Evolutionary conservation across 2,113 vertebrate species (phyloP), one percentile per base, ranked within the genome.

Genomic region (Australoheros scitulus): DNA sequence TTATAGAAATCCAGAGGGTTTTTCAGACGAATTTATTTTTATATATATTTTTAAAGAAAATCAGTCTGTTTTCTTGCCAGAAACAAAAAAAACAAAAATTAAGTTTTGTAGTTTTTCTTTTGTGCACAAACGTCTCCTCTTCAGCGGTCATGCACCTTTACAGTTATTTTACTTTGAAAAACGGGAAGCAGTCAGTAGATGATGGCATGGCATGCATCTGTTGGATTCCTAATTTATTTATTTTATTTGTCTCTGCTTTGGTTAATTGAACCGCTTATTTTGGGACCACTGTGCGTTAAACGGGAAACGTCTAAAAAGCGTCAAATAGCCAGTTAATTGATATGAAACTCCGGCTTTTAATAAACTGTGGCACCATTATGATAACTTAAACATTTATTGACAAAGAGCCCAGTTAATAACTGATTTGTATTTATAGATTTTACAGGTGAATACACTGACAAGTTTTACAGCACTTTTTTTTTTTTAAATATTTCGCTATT

Each of bases 111-210:
- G 58, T 5, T 61, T 76, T 61, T 70, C 17, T 70, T 70, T 52
- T 9, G 8, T 55, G 8, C 18, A 55, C 52, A 55, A 9, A 2
- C 5, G 5, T 20, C 17, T 8, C 7, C 20, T 4, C n/a, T 56
- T n/a, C 20, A 47, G 24, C 50, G 10, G 43, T 9, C 20, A 29
- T 52, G 65, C 10, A 32, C 10, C 17, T 50, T 70, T 70, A 52
- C 20, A 20, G 6, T 52, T 17, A 24, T 52, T 72, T 72, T 72
- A 52, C 61, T 65, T 65, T 41, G 61, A 65, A 58, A 76, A 38
- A 10, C 14, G 5, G 20, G 43, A 60, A 47, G 6, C 57, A 20
- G 17, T 11, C 15, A 41, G 20, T 24, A 3, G 18, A 47, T 60
- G 26, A 10, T 29, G 36, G 29, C 29, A 60, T 14, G 22, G n/a